Conservation (phyloP, 2,797 vertebrate genomes). For the Ibycter americanus region DNA sequence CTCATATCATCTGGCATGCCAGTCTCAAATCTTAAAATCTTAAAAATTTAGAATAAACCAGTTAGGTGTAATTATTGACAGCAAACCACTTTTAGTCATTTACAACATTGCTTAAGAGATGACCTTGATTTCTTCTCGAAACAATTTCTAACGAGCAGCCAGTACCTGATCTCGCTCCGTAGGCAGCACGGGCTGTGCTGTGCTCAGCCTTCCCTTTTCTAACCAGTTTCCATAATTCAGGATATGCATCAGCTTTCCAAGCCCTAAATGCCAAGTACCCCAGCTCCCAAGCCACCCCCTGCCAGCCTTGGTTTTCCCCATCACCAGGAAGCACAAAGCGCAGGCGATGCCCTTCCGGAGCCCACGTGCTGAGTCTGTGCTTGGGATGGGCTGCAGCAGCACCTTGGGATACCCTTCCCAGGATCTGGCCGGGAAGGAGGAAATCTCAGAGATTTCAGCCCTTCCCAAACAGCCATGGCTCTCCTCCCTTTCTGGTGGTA, state of each 20-base stretch:
- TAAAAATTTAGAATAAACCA: background rate
- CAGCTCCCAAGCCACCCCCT: background rate
- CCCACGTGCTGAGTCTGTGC: background rate
- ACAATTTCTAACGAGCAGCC: background rate
- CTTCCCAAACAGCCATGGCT: background rate
- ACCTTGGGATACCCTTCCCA: background rate
- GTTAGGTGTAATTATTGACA: background rate
- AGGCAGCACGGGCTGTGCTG: background rate
- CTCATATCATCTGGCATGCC: rapidly evolving
- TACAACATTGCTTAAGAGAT: background rate
- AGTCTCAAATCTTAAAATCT: background rate
- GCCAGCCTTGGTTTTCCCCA: background rate
- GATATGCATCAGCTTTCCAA: background rate
- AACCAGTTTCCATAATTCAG: background rate
- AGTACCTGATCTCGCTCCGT: background rate
- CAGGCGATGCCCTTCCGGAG: background rate
- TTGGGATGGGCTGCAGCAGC: background rate
- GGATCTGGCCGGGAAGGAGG: background rate
- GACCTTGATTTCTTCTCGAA: background rate
- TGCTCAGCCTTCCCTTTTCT: background rate
- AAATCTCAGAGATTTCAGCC: background rate
- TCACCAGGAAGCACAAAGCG: background rate
- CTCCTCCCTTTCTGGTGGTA: background rate
- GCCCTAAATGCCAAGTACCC: background rate
- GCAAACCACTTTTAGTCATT: background rate